Conservation (phyloP, 2,113 vertebrate genomes). For the Pseudopodoces humilis region DNA sequence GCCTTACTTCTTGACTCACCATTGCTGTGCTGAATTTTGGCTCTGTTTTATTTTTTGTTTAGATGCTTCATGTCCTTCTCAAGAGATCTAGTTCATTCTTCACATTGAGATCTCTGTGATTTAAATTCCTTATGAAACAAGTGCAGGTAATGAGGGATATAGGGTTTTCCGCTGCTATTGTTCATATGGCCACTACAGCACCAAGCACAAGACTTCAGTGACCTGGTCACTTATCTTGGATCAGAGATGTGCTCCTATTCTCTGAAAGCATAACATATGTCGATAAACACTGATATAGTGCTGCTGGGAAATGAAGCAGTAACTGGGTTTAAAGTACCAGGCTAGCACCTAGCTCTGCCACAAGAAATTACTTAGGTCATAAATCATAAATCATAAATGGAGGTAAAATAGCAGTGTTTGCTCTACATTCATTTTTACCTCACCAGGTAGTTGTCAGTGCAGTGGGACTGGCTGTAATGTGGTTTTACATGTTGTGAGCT, state of each 20-base stretch:
- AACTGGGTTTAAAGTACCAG: not conserved
- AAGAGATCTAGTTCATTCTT: not conserved
- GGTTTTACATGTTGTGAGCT: not conserved
- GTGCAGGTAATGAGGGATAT: not conserved
- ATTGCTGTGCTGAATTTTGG: not conserved
- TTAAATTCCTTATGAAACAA: not conserved
- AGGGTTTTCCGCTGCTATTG: not conserved
- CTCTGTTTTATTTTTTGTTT: not conserved
- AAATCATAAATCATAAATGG: not conserved
- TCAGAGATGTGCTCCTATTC: not conserved
- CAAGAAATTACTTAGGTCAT: not conserved
- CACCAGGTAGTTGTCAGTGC: not conserved
- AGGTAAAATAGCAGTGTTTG: not conserved
- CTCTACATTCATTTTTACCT: not conserved
- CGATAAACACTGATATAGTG: not conserved
- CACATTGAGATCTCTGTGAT: not conserved
- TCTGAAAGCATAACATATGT: not conserved
- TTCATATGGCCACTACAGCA: not conserved
- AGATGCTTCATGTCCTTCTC: not conserved
- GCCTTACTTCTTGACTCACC: not conserved
- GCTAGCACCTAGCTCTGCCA: not conserved
- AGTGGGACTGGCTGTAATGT: not conserved
- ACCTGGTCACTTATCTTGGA: not conserved
- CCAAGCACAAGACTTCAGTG: not conserved
- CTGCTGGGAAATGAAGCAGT: not conserved